Percentiles rank a stretch among this genome's conserved stretches.
Evolutionary conservation across 2,797 vertebrate genomes (phyloP).

Genomic region (Macrochelys suwanniensis): DNA sequence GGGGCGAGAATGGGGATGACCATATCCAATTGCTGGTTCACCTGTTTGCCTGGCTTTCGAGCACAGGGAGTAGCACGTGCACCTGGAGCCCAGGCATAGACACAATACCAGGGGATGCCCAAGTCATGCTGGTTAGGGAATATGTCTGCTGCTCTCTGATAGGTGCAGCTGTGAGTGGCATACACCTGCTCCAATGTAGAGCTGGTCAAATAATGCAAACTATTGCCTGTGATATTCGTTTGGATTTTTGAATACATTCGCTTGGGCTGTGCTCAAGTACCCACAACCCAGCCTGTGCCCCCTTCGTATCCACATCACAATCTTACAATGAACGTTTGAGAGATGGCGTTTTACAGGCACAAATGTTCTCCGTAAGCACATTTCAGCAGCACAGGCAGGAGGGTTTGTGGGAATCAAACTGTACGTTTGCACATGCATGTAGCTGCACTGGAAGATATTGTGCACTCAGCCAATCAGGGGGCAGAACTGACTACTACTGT

Average conservation of each 20-base stretch:
- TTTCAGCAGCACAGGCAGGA: neutral
- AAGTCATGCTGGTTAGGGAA: neutral
- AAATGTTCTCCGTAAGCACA: neutral
- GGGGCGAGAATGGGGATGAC: neutral
- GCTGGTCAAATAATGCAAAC: neutral
- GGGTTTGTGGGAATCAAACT: neutral
- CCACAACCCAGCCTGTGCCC: neutral
- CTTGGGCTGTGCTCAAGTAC: neutral
- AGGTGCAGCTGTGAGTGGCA: neutral
- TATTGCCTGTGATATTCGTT: neutral
- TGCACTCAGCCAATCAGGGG: neutral
- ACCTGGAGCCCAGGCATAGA: neutral
- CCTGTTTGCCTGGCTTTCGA: neutral
- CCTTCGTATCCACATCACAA: neutral
- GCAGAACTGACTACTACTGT: neutral
- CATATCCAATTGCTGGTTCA: neutral
- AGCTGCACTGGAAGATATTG: neutral
- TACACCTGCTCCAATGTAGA: neutral
- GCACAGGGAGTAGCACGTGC: neutral
- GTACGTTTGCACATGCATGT: neutral
- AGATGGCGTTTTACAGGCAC: neutral
- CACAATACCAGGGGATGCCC: neutral
- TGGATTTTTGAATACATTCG: neutral
- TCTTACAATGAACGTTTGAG: neutral
- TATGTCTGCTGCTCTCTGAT: accelerated